Base-by-base conservation (phyloP, 2,888 invertebrate species). In the Troides oblongomaculatus region DNA sequence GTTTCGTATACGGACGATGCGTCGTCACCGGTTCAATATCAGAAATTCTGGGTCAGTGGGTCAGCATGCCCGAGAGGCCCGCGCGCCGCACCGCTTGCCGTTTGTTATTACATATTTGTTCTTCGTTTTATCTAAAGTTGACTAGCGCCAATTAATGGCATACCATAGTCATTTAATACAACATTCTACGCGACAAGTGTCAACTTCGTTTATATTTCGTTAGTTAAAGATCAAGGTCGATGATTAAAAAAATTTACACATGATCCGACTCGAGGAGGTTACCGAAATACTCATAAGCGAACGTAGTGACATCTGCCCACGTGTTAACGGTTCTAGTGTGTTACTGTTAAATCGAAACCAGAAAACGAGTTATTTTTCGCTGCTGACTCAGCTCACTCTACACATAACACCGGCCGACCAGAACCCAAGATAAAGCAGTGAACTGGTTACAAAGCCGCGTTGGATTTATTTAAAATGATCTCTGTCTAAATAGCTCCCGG, bases 21-120 rank as follows among this genome's bases (percentile, higher is more conserved):
- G 87, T 87, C 84, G 85, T 81, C 80, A 85, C 80, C 83, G 91
- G 92, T 92, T 92, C 92, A 92, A 92, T 92, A 92, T 90, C 91
- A 90, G 85, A 84, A 81, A 84, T 90, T 89, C 89, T 92, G 86
- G 92, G 92, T 91, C 86, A 92, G 92, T 92, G 89, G 91, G 92
- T 86, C 92, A 92, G 83, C 83, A 81, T 87, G 92, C 84, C 89
- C 80, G 81, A 80, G 78, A 74, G 75, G 76, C 83, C 81, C 82
- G 78, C 85, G 77, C 84, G 74, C 79, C 79, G 75, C 78, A 73
- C 77, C 74, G 72, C 74, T 75, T 75, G 81, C 84, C 69, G 70
- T 72, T 75, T 71, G 75, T 77, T 77, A 77, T 81, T 79, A 80
- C 76, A 76, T 85, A 83, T 82, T 63, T 82, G 85, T 84, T 88